A percentile compares a stretch with the other conserved stretches of the same genome.
Evolutionary conservation across 2,113 vertebrate species (phyloP).

Genomic region (Oncorhynchus masou): DNA sequence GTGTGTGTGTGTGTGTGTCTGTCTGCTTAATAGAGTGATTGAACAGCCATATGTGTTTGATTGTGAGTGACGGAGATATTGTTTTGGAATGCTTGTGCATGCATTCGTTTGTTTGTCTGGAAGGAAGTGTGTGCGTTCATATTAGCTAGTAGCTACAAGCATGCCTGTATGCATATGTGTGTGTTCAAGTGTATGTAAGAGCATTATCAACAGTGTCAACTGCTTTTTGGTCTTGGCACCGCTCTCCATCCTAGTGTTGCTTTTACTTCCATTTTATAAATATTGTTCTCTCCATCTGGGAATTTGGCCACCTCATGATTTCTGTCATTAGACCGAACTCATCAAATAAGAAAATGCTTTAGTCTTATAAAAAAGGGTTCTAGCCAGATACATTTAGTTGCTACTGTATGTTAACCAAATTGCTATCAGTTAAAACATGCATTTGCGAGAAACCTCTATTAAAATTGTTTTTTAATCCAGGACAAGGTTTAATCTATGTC

Average conservation of each 20-base stretch:
- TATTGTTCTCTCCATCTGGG: conserved; percentile 78
- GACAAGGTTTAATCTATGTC: too few relatives aligned
- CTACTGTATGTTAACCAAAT: neutral
- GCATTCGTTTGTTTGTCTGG: neutral
- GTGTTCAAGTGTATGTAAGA: conserved; percentile 4
- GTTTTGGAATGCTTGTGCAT: neutral
- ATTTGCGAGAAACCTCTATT: too few relatives aligned
- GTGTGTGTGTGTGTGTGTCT: conserved; percentile 9
- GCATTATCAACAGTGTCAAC: conserved; percentile 63
- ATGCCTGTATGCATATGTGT: neutral
- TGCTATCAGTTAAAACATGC: neutral
- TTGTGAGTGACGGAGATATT: conserved; percentile 13
- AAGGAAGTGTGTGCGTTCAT: neutral
- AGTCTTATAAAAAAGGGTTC: conserved; percentile 20
- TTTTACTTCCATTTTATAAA: conserved; percentile 81
- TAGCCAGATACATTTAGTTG: neutral
- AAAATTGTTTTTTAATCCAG: too few relatives aligned
- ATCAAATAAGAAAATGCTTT: conserved; percentile 84
- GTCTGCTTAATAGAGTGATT: neutral
- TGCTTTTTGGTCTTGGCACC: conserved; percentile 69
- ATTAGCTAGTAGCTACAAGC: neutral
- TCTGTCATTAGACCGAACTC: conserved; percentile 77
- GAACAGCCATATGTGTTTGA: neutral
- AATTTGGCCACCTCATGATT: conserved; percentile 74
- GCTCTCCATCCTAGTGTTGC: conserved; percentile 63